These are phyloP conservation scores for Eremobia ochroleuca DNA, from an alignment of 2,888 invertebrate genomes.

Conservation along the genomic window DNA sequence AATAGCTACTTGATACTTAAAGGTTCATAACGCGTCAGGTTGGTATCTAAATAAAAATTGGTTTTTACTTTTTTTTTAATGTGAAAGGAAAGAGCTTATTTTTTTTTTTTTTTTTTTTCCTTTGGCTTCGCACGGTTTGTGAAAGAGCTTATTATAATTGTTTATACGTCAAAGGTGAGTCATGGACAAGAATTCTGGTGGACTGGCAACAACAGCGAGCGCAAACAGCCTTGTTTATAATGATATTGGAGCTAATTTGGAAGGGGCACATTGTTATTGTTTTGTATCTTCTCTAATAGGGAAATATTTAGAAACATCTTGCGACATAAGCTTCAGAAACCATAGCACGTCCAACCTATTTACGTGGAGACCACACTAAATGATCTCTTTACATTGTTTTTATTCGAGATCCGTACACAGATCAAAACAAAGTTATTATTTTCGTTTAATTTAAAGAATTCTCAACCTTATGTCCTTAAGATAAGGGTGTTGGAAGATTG, in stretches of 20 bases:
- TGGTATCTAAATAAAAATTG: constrained; percentile 73
- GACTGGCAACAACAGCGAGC: constrained; percentile 5
- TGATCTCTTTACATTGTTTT: constrained; percentile 73
- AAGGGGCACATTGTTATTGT: constrained; percentile 50
- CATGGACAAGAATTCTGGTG: constrained; percentile 41
- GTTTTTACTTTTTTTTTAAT: constrained; percentile 51
- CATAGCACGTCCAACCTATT: constrained; percentile 82
- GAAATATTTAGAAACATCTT: constrained; percentile 59
- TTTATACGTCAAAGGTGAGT: constrained; percentile 53
- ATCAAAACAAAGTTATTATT: constrained; percentile 63
- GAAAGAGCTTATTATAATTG: constrained; percentile 55
- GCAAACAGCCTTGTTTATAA: constrained; percentile 32
- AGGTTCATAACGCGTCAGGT: constrained; percentile 72
- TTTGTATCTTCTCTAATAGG: constrained; percentile 33
- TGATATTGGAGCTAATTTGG: constrained; percentile 16
- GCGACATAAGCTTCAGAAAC: constrained; percentile 65
- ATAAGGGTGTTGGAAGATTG: constrained; percentile 54
- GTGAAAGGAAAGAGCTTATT: constrained; percentile 53
- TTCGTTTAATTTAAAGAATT: constrained; percentile 58
- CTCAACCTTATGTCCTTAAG: constrained; percentile 63
- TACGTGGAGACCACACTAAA: constrained; percentile 80
- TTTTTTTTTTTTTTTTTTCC: too few relatives aligned
- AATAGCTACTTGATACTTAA: constrained; percentile 77
- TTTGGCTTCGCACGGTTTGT: too few relatives aligned
- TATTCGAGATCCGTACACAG: constrained; percentile 78